Evolutionary conservation across 2,797 vertebrate genomes (phyloP), one percentile per base, ranked within the genome.

Genomic region (Taeniopygia guttata): DNA sequence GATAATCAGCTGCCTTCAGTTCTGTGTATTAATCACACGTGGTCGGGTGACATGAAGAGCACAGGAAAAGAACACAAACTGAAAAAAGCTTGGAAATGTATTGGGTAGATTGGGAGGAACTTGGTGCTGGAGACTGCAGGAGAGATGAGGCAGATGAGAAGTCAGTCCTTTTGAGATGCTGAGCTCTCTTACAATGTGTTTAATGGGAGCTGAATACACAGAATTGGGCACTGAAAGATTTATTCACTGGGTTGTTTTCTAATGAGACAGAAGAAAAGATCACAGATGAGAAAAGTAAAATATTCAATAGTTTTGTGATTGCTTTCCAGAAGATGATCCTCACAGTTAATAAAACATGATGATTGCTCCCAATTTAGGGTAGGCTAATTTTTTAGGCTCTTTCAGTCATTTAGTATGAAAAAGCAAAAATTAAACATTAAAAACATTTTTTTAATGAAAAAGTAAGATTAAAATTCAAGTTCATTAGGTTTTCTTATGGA

Each of bases 231-330:
- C 56, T 11, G 85, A 85, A 78, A 96, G 91, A 95, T 95, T 96
- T 91, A 96, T 95, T 96, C 95, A 93, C 70, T 78, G 59, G 20
- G 51, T 94, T 96, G 90, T 95, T 95, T 90, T 94, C 91, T 88
- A 96, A 93, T 95, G 93, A 96, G 93, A 90, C 9, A 76, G 91
- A 95, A 96, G 89, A 96, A 96, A 95, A 89, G 92, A 95, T 96
- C 93, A 73, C 74, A 94, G 83, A 96, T 95, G 88, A 95, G 80
- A 88, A 85, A 94, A 96, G 88, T 93, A 94, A 96, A 95, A 95
- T 95, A 95, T 95, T 96, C 95, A 96, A 40, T 95, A 95, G 93
- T 94, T 95, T 95, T 84, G 69, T 94, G 94, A 94, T 96, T 96
- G 85, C 94, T 93, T 77, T 96, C 83, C 34, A 73, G 70, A 93